Percentiles rank a stretch among this genome's conserved stretches.
phyloP scores from a whole-genome alignment of 2,888 invertebrate genomes.

The Pristionchus japonicus region DNA sequence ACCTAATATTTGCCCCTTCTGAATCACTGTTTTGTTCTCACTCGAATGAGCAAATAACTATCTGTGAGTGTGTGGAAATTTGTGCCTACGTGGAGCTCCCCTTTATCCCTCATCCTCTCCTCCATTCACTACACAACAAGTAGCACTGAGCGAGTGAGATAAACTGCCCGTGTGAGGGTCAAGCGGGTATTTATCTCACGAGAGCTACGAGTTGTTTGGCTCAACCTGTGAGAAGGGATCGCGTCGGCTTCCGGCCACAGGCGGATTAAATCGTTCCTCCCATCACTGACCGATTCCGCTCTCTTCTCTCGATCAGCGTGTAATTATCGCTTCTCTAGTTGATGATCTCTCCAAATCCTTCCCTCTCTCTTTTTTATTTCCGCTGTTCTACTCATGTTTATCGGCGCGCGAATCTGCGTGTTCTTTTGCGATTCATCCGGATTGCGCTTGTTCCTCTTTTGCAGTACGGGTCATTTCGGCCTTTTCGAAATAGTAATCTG shows the following conservation, averaged over 20 bases:
- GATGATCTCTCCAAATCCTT: background rate
- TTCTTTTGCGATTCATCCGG: constrained; percentile 8
- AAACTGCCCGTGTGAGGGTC: constrained; percentile 21
- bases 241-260: constrained; percentile 1
- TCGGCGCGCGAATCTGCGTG: no score
- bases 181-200: constrained; percentile 36
- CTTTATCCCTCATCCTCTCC: background rate
- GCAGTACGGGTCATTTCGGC: background rate
- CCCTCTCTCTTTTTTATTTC: constrained; percentile 15
- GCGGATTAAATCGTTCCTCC: constrained; percentile 34
- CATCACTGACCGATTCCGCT: background rate
- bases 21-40: background rate
- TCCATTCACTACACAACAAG: background rate
- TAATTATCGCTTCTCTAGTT: constrained; percentile 19
- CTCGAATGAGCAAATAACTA: background rate
- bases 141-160: background rate
- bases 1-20: background rate
- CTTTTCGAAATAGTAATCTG: background rate
- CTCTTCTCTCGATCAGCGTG: background rate
- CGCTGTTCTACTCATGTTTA: constrained; percentile 16
- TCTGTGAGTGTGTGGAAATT: background rate
- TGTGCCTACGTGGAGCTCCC: background rate
- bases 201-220: background rate
- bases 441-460: background rate
- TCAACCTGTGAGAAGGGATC: background rate